These are phyloP conservation scores for Papilio xuthus DNA, from an alignment of 1,140 invertebrate genomes.

Conservation along the genomic window DNA sequence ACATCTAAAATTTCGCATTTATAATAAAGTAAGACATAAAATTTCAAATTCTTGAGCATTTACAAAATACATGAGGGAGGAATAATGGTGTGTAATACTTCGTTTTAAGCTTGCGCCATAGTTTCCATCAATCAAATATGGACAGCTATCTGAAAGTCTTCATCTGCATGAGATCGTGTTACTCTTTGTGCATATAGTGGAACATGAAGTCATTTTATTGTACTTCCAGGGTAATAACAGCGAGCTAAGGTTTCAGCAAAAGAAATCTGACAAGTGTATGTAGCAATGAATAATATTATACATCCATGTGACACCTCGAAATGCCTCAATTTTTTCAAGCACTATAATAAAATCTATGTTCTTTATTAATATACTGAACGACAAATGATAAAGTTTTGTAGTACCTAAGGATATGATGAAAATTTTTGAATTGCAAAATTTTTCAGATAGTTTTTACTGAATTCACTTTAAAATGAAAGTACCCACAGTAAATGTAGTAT, in stretches of 20 bases:
- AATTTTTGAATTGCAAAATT: too few relatives aligned
- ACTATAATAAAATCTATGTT: neutral
- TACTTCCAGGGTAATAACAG: neutral
- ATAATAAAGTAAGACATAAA: too few relatives aligned
- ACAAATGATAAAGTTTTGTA: neutral
- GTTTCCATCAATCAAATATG: constrained; percentile 15
- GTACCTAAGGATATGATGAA: too few relatives aligned
- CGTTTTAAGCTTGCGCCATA: neutral
- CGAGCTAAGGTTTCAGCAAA: constrained; percentile 3
- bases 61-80: neutral
- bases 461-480: too few relatives aligned
- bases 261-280: constrained; percentile 27
- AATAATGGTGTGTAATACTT: neutral
- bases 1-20: too few relatives aligned
- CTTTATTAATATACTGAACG: neutral
- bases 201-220: neutral
- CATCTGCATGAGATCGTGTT: constrained; percentile 10
- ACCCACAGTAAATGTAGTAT: too few relatives aligned
- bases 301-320: neutral
- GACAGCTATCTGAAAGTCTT: constrained; percentile 21
- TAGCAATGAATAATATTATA: neutral
- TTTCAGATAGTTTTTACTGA: too few relatives aligned
- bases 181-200: neutral
- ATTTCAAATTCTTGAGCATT: neutral
- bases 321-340: neutral